phyloP scores from a whole-genome alignment of 2,113 vertebrate species.

The Arizona elegans region DNA sequence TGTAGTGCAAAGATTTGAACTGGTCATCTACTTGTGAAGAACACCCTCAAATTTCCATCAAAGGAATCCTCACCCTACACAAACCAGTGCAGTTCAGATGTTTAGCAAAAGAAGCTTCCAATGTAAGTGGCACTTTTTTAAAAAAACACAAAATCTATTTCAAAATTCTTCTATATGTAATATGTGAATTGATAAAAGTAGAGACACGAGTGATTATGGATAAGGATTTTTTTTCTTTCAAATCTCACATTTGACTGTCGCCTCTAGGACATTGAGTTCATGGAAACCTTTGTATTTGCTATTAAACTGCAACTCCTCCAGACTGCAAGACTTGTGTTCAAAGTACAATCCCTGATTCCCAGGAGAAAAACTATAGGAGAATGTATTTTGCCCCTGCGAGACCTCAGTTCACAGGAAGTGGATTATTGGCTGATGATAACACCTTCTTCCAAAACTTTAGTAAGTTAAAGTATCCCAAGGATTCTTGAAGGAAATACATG shows the following conservation, averaged over 20 bases:
- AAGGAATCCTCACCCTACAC: constrained; percentile 84
- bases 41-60: constrained; percentile 77
- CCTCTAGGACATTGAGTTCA: constrained; percentile 81
- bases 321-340: constrained; percentile 79
- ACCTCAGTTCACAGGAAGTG: constrained; percentile 78
- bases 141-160: background rate
- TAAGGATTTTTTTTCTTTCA: background rate
- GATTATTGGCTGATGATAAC: constrained; percentile 83
- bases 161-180: background rate
- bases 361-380: constrained; percentile 87
- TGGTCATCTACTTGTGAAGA: constrained; percentile 73
- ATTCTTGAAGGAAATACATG: background rate
- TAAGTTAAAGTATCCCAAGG: constrained; percentile 70
- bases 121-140: constrained; percentile 70
- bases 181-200: background rate
- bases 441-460: constrained; percentile 82
- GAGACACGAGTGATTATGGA: background rate
- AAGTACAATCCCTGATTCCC: constrained; percentile 80
- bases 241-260: background rate
- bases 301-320: constrained; percentile 84
- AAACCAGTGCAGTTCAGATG: constrained; percentile 91
- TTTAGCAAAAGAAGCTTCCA: constrained; percentile 77
- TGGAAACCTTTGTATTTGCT: constrained; percentile 96
- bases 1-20: constrained; percentile 84
- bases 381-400: constrained; percentile 83